Evolutionary conservation across 2,113 vertebrate genomes (phyloP), one percentile per base, ranked within the genome.

Genomic region (Willisornis vidua): DNA sequence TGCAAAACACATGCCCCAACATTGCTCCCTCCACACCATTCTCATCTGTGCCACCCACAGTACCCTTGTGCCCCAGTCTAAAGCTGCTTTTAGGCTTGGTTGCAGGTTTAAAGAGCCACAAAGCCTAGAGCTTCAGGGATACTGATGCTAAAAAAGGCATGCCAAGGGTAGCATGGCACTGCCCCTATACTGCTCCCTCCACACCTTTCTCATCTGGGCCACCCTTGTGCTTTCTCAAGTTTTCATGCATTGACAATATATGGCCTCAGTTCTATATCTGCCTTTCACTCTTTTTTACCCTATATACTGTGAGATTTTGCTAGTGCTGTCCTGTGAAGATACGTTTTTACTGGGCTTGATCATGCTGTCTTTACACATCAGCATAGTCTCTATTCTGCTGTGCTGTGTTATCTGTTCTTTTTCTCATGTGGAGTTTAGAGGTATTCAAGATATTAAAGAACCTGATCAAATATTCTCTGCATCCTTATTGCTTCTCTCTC

Each of bases 391-490:
- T 46, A 5, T 19, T 41, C 33, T 22, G 17, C 15, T 58, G 14
- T 23, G 19, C 16, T 85, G 28, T 57, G 17, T 43, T 9, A 7
- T 31, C 33, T 68, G 24, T 23, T 82, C 48, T 54, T 22, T 35
- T 35, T 14, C 9, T 68, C 3, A 6, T 5, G 14, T 22, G 11
- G 12, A n/a, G 9, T 11, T 29, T 55, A 43, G 43, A 45, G 37
- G 7, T 16, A 58, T 14, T n/a, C 17, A 35, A 71, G 35, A 31
- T 55, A 63, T 3, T 67, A 0, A 16, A 51, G 51, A 51, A 26
- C 0, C 3, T 28, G 3, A 14, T 61, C 6, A 22, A 33, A 28
- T 73, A 24, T 73, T 2, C 4, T 10, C 4, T 61, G 22, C 54
- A 35, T 65, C 18, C 3, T 48, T 75, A 37, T 33, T 43, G 13